Base-by-base conservation (phyloP, 2,888 invertebrate species). In the Danaus chrysippus region DNA sequence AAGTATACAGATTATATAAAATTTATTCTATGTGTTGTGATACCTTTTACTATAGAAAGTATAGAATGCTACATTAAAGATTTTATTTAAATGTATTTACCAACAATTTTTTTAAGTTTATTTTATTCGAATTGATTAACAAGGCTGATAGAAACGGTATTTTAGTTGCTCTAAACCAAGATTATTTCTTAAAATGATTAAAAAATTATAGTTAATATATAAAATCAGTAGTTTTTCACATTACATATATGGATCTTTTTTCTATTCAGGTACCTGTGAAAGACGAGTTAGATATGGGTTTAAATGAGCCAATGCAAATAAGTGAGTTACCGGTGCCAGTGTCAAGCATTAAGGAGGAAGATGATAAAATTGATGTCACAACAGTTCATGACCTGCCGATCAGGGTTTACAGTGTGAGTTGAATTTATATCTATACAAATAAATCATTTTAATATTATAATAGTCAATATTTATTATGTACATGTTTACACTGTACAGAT, bases 341-440 rank as follows among this genome's bases (percentile, higher is more conserved):
- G n/a, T 76, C 87, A 10, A 84, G 73, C 53, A 89, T 91, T 46
- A 91, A 91, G 63, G 90, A 90, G 63, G 91, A 91, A 55, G 87
- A 89, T 8, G 68, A 78, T 19, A 89, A 86, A 63, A 67, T 90
- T 46, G 76, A 84, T 59, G 79, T 83, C 0, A 81, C 83, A 0
- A 72, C 79, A 1, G 72, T 82, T 0, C 71, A 74, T 1, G 87
- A 87, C 9, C 62, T 83, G 66, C 80, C 88, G 1, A 68, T 86
- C 0, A 73, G 81, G 19, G 76, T 84, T 10, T 89, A 76, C 63
- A 82, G 76, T 63, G 90, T 88, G 66, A 82, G 86, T 43, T 59
- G 49, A 42, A 9, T 57, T 58, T 62, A 42, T 23, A 54, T 61
- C n/a, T 55, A n/a, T 15, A 9, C 13, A 46, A 46, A n/a, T 46